These are phyloP conservation scores for Anabas testudineus DNA, from an alignment of 2,797 vertebrate species.

Conservation along the genomic window DNA sequence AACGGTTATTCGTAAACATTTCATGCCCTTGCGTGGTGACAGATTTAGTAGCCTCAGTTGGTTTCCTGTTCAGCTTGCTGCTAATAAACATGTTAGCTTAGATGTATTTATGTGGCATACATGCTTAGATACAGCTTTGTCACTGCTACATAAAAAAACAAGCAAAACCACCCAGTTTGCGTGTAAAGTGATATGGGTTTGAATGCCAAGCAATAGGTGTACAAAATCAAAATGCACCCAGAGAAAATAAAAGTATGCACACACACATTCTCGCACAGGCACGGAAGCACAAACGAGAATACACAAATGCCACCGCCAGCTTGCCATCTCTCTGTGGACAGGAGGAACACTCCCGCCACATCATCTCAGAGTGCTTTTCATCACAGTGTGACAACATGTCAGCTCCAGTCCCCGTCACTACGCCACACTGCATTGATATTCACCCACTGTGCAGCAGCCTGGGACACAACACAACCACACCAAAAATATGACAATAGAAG, in stretches of 20 bases:
- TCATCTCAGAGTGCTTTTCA: constrained; percentile 87
- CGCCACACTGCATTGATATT: constrained; percentile 84
- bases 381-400: constrained; percentile 86
- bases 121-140: not conserved
- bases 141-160: constrained; percentile 3
- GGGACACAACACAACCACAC: constrained; percentile 77
- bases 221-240: constrained; percentile 41
- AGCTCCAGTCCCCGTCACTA: constrained; percentile 84
- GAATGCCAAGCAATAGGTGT: constrained; percentile 34
- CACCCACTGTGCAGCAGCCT: constrained; percentile 80
- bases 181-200: constrained; percentile 30
- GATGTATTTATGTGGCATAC: not conserved
- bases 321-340: constrained; percentile 81
- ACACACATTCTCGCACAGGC: constrained; percentile 45
- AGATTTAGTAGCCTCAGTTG: not conserved
- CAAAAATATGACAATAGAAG: constrained; percentile 81
- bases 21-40: constrained; percentile 2
- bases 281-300: constrained; percentile 63
- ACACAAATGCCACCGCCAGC: constrained; percentile 75
- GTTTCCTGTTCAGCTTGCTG: not conserved
- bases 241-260: constrained; percentile 42
- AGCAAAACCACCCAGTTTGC: constrained; percentile 36
- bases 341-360: constrained; percentile 85
- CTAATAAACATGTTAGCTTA: not conserved
- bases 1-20: constrained; percentile 10